Evolutionary conservation across 2,888 invertebrate genomes (phyloP).

Genomic region (Clitarchus hookeri): DNA sequence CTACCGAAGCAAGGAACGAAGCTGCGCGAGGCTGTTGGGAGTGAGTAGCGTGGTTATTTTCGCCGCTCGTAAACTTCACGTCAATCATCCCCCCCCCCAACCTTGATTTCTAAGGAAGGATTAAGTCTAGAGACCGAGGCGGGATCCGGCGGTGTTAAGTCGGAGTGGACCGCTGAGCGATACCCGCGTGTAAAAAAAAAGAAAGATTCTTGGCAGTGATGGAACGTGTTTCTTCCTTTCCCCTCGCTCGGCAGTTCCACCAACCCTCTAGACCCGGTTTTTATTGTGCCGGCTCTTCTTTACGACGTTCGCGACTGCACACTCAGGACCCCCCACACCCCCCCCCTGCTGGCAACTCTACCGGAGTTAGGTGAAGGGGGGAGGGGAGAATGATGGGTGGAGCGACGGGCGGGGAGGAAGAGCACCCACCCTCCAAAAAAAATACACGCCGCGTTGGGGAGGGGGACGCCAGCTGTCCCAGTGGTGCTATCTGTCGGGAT

Average conservation of each 20-base stretch:
- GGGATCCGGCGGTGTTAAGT: not conserved
- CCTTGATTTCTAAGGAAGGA: not conserved
- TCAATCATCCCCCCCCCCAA: not conserved
- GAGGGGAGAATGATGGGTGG: too few species aligned
- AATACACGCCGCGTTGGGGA: not conserved
- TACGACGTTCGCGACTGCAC: conserved; percentile 4
- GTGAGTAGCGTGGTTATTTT: not conserved
- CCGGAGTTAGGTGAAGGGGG: not conserved
- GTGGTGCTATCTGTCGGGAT: not conserved
- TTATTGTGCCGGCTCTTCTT: conserved; percentile 8
- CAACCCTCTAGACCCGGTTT: not conserved
- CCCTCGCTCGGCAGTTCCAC: not conserved
- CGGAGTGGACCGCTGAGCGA: not conserved
- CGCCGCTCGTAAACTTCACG: not conserved
- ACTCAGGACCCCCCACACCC: not conserved
- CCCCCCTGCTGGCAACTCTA: too few species aligned
- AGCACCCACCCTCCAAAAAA: not conserved
- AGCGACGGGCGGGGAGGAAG: not conserved
- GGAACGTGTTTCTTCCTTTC: not conserved
- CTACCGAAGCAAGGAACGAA: not conserved
- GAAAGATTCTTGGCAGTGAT: not conserved
- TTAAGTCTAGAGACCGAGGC: not conserved
- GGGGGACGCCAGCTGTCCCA: not conserved
- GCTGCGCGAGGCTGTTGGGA: not conserved
- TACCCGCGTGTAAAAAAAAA: too few species aligned